These are phyloP conservation scores for Paragorgia papillata DNA, from an alignment of 92 coral and sea anemone species.

Conservation along the genomic window DNA sequence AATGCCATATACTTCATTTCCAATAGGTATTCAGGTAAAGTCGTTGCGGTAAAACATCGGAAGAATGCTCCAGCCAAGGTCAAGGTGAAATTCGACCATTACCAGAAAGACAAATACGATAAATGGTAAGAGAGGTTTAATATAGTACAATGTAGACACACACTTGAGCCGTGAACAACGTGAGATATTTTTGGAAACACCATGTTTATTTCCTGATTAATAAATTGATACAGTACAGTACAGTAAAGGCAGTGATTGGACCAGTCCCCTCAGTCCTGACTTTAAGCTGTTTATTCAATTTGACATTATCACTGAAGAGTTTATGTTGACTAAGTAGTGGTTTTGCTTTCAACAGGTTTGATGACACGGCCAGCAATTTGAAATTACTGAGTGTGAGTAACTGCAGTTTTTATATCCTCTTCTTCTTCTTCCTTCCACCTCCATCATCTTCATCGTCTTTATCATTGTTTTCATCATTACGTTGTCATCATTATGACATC, in stretches of 20 bases:
- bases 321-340: background rate
- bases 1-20: no score
- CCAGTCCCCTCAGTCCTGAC: no score
- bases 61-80: slow-evolving; percentile 63
- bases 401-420: background rate
- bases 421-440: background rate
- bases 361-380: slow-evolving; percentile 17
- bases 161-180: no score
- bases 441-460: background rate
- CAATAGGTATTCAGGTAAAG: slow-evolving; percentile 75
- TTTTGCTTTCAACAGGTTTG: slow-evolving; percentile 12
- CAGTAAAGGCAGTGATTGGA: no score
- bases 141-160: no score
- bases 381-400: slow-evolving; percentile 26
- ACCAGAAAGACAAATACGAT: slow-evolving; percentile 88
- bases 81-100: slow-evolving; percentile 77
- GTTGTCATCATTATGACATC: no score
- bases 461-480: no score
- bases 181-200: no score
- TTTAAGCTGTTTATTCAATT: background rate
- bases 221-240: no score
- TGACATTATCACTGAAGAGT: background rate
- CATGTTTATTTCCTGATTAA: no score
- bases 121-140: slow-evolving; percentile 76
- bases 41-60: slow-evolving; percentile 70